These are phyloP conservation scores for Aspidiotus rigidus DNA, from an alignment of 2,888 invertebrate genomes.

Conservation along the genomic window DNA sequence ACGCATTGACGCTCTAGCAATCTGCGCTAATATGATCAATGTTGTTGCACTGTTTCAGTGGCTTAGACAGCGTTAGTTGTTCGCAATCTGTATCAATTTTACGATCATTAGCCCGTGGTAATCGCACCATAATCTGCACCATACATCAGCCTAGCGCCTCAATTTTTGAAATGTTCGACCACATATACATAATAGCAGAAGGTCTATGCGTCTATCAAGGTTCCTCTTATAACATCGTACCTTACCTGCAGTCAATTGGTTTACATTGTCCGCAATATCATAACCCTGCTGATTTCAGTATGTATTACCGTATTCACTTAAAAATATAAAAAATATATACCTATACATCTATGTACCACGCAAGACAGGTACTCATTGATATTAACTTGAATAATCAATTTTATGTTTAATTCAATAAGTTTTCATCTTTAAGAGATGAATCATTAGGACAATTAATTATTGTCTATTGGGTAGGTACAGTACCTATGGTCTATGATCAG, in stretches of 20 bases:
- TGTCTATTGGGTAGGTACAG: too few relatives aligned
- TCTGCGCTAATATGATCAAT: neutral
- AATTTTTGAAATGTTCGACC: constrained; percentile 51
- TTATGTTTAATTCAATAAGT: too few relatives aligned
- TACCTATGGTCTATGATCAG: too few relatives aligned
- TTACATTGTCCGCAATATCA: constrained; percentile 52
- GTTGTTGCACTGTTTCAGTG: constrained; percentile 45
- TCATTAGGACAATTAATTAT: too few relatives aligned
- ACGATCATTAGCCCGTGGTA: constrained; percentile 47
- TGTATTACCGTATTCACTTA: constrained; percentile 39
- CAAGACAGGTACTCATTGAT: too few relatives aligned
- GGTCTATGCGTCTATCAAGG: constrained; percentile 52
- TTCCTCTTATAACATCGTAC: constrained; percentile 46
- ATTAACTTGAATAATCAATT: too few relatives aligned
- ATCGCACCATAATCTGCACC: constrained; percentile 51
- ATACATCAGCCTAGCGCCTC: constrained; percentile 54
- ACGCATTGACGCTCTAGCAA: too few relatives aligned
- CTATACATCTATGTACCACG: neutral
- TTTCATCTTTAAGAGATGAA: too few relatives aligned
- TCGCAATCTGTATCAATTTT: constrained; percentile 48
- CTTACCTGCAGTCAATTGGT: constrained; percentile 47
- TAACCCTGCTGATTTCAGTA: constrained; percentile 55
- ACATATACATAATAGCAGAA: constrained; percentile 51
- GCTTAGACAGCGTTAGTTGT: constrained; percentile 50
- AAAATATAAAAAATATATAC: too few relatives aligned